These are phyloP conservation scores for Cladorhizidae sp. DNA, from an alignment of 37 sponge, comb jelly and placozoan species.

Conservation along the genomic window DNA sequence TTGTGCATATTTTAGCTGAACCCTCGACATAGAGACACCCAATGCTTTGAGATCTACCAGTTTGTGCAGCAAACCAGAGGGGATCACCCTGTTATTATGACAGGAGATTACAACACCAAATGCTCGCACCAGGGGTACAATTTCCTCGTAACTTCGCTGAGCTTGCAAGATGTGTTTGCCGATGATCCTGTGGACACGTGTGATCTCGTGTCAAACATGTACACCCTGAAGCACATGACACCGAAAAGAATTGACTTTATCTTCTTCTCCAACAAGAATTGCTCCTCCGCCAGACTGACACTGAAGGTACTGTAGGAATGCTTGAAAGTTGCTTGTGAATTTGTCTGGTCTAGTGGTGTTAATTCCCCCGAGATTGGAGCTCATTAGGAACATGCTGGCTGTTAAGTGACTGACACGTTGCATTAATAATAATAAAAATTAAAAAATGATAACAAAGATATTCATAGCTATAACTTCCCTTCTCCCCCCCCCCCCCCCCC, in stretches of 20 bases:
- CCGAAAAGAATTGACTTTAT: slow-evolving; percentile 79
- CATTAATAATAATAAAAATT: no score
- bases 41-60: slow-evolving; percentile 62
- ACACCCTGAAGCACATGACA: slow-evolving; percentile 19
- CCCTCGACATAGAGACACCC: slow-evolving; percentile 28
- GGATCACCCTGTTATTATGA: slow-evolving; percentile 52
- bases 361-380: no score
- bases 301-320: slow-evolving; percentile 5
- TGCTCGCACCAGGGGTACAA: slow-evolving; percentile 43
- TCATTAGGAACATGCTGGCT: no score
- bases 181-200: slow-evolving; percentile 51
- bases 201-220: slow-evolving; percentile 51
- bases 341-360: no score
- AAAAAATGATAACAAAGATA: no score
- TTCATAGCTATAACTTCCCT: no score
- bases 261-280: slow-evolving; percentile 36
- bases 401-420: no score
- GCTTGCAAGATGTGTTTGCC: slow-evolving; percentile 44
- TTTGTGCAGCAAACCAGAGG: slow-evolving; percentile 58
- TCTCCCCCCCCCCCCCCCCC: no score
- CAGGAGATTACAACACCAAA: slow-evolving; percentile 78
- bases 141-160: slow-evolving; percentile 53
- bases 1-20: slow-evolving; percentile 26
- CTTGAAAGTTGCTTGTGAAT: no score
- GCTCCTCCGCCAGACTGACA: background rate